These are phyloP conservation scores for Ammodytes dubius DNA, from an alignment of 2,113 vertebrate genomes.

Conservation along the genomic window DNA sequence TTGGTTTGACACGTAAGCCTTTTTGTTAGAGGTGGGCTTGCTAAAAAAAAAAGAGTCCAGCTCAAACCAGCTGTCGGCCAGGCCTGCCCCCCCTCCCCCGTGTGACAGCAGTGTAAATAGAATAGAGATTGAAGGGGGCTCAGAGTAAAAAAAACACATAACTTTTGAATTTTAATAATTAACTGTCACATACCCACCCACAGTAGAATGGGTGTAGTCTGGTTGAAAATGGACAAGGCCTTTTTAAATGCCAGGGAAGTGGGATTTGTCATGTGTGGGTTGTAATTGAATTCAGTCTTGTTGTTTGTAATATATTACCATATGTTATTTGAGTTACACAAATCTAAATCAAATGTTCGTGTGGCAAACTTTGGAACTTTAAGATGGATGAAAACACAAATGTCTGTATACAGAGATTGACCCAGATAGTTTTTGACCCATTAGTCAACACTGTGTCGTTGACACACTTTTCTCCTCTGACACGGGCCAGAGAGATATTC, in stretches of 20 bases:
- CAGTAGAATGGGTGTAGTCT: slow-evolving; percentile 2
- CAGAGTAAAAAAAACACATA: slow-evolving; percentile 31
- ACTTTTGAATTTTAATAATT: slow-evolving; percentile 20
- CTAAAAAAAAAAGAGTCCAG: neutral
- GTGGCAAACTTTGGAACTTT: slow-evolving; percentile 1
- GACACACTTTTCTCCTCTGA: slow-evolving; percentile 37
- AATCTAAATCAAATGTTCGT: neutral
- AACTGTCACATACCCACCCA: slow-evolving; percentile 28
- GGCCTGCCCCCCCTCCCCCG: neutral
- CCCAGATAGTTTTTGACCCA: slow-evolving; percentile 46
- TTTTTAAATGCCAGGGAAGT: slow-evolving; percentile 13
- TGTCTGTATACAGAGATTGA: slow-evolving; percentile 24
- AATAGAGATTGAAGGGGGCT: slow-evolving; percentile 8
- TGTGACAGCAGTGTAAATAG: neutral
- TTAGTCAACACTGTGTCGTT: slow-evolving; percentile 30
- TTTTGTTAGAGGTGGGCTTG: neutral
- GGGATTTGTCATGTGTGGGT: slow-evolving; percentile 4
- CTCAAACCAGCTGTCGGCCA: neutral
- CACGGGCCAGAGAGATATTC: slow-evolving; percentile 11
- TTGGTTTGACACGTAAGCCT: neutral
- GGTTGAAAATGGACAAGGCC: slow-evolving; percentile 3
- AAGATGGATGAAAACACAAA: slow-evolving; percentile 35
- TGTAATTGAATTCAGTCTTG: slow-evolving; percentile 6
- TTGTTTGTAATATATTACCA: neutral
- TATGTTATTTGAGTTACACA: neutral